Percentiles rank a stretch among this genome's conserved stretches.
These are phyloP conservation scores for Poecilia velifera DNA, from an alignment of 2,797 vertebrate species.

Conservation along the genomic window DNA sequence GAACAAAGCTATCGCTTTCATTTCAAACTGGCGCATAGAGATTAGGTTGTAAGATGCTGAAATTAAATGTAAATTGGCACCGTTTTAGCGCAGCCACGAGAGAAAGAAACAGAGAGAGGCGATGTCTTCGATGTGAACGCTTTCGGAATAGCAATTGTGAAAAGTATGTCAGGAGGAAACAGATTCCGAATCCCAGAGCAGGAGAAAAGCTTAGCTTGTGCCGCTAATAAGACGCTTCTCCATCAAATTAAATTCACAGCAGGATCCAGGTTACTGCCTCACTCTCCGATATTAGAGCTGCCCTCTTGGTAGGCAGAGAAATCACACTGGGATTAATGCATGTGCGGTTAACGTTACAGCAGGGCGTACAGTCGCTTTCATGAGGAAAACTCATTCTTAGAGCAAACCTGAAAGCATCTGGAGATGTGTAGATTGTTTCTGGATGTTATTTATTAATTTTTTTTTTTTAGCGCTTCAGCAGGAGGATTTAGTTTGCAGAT, in stretches of 20 bases:
- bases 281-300: slow-evolving; percentile 31
- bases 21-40: slow-evolving; percentile 13
- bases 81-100: slow-evolving; percentile 29
- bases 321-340: slow-evolving; percentile 59
- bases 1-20: slow-evolving; percentile 2
- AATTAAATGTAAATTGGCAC: slow-evolving; percentile 35
- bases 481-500: background rate
- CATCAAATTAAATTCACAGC: slow-evolving; percentile 66
- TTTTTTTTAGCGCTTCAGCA: background rate
- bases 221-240: slow-evolving; percentile 47
- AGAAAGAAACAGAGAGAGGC: slow-evolving; percentile 8
- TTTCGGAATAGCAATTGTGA: background rate
- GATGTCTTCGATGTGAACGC: slow-evolving; percentile 22
- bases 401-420: slow-evolving; percentile 16
- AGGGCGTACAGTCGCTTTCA: slow-evolving; percentile 10
- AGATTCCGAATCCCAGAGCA: slow-evolving; percentile 49
- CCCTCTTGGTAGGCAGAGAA: slow-evolving; percentile 42
- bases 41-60: slow-evolving; percentile 4
- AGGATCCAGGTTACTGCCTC: slow-evolving; percentile 49
- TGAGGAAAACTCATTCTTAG: slow-evolving; percentile 15
- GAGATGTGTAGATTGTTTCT: slow-evolving; percentile 12
- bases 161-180: slow-evolving; percentile 64
- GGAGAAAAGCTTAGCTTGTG: slow-evolving; percentile 48
- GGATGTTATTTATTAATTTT: background rate
- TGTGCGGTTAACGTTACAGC: slow-evolving; percentile 27